Evolutionary conservation across 2,797 vertebrate genomes (phyloP), one percentile per base, ranked within the genome.

Genomic region (Cercopithecus diana): DNA sequence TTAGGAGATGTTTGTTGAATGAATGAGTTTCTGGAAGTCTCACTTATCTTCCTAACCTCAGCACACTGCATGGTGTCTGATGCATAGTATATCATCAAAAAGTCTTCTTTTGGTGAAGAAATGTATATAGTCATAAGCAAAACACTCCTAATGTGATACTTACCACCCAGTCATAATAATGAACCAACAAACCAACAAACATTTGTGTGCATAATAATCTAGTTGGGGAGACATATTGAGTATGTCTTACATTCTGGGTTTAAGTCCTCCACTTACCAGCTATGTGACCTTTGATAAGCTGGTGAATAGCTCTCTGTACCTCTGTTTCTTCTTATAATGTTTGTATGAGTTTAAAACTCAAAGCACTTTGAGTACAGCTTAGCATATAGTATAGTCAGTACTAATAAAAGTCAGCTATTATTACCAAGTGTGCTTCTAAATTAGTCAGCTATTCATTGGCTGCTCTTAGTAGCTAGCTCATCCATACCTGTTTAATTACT

Each of bases 341-440:
- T 91, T 97, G 96, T 81, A 50, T 77, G 28, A 57, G 36, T 81
- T 95, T 92, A 86, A 75, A 75, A 67, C 61, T 67, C 61, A n/a
- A 67, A n/a, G 33, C 26, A 76, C 41, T 93, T 80, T 41, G 30
- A 50, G 22, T 58, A 85, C 5, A 88, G 7, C 30, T 55, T 87
- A 45, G n/a, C 50, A 30, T 64, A 39, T 14, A n/a, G 61, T 39
- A 72, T 72, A 48, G 64, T 83, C 28, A 80, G 20, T 64, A 75
- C 73, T 94, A 94, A 93, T 72, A 96, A 95, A 96, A 88, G 41
- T 73, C 79, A 97, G 57, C 72, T 88, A 43, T 95, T 97, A 94
- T 90, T 55, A 88, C 52, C 61, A 76, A 73, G 12, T 36, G 11
- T 94, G 70, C 22, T 17, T 93, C 85, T 52, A 61, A 48, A 82